Conservation (phyloP, 2,113 vertebrate genomes). For the Ailuropoda melanoleuca region DNA sequence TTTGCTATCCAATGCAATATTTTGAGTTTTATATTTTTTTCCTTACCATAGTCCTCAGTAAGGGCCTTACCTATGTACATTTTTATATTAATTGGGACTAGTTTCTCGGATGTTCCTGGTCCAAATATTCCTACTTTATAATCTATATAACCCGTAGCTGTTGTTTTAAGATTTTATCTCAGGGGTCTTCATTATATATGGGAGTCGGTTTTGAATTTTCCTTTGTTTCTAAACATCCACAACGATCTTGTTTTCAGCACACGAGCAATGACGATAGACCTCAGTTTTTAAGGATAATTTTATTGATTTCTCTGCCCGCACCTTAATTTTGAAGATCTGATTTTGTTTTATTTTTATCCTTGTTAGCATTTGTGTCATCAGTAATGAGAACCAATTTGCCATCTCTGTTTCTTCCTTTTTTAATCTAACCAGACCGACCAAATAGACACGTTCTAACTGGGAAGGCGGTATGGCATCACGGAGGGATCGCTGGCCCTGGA, state of each 20-base stretch:
- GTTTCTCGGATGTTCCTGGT: neutral
- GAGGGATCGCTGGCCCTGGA: neutral
- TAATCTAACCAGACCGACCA: neutral
- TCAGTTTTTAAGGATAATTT: neutral
- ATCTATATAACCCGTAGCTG: neutral
- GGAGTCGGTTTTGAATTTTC: neutral
- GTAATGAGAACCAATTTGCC: neutral
- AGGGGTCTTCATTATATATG: neutral
- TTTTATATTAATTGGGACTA: neutral
- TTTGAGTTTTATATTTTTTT: neutral
- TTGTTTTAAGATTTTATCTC: conserved; percentile 1
- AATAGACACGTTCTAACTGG: neutral
- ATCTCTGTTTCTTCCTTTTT: neutral
- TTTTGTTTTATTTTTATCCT: conserved; percentile 2
- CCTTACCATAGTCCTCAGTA: neutral
- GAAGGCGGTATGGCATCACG: neutral
- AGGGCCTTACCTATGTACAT: neutral
- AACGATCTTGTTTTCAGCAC: neutral
- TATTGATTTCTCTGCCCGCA: neutral
- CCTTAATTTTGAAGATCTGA: neutral
- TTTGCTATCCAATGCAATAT: neutral
- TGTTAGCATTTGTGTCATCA: neutral
- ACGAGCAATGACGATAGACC: neutral
- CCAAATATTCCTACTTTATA: neutral
- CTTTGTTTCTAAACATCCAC: neutral